Conservation (phyloP, 1,140 invertebrate genomes). For the Pseudomyrmex concolor region DNA sequence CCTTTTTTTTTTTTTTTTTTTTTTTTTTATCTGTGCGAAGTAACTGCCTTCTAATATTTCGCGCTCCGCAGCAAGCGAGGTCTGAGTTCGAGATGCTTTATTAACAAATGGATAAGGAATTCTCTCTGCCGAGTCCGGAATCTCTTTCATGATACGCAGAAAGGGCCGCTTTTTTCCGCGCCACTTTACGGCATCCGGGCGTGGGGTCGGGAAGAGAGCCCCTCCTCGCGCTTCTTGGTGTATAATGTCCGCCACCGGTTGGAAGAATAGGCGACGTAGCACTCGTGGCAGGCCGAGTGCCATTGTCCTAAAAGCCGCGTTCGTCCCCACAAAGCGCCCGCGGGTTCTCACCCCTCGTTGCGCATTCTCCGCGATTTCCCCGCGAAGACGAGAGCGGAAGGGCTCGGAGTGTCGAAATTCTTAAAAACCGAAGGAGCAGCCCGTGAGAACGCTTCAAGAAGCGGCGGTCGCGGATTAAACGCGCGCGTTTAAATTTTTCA, state of each 20-base stretch:
- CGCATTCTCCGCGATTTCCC: constrained; percentile 29
- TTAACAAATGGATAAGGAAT: too few relatives aligned
- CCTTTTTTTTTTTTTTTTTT: too few relatives aligned
- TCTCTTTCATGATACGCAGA: constrained; percentile 36
- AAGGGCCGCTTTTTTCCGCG: constrained; percentile 44
- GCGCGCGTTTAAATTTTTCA: constrained; percentile 36
- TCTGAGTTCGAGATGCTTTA: too few relatives aligned
- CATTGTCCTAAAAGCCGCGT: constrained; percentile 74
- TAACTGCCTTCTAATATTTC: too few relatives aligned
- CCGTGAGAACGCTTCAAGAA: constrained; percentile 48
- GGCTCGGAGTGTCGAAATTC: constrained; percentile 53
- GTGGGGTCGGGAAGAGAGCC: constrained; percentile 57
- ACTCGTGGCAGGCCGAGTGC: constrained; percentile 66
- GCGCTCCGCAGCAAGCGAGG: too few relatives aligned
- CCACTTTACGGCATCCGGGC: constrained; percentile 62
- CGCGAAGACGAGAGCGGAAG: neutral
- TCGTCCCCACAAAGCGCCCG: constrained; percentile 42
- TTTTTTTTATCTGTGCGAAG: too few relatives aligned
- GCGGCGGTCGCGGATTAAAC: neutral
- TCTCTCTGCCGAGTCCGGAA: neutral
- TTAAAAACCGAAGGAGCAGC: constrained; percentile 56
- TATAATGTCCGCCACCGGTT: constrained; percentile 69
- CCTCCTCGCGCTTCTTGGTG: constrained; percentile 38
- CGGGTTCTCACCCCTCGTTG: constrained; percentile 26
- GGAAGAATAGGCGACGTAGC: constrained; percentile 72